These are phyloP conservation scores for Drosophila anomalata DNA, from an alignment of 2,888 invertebrate genomes.

Conservation along the genomic window DNA sequence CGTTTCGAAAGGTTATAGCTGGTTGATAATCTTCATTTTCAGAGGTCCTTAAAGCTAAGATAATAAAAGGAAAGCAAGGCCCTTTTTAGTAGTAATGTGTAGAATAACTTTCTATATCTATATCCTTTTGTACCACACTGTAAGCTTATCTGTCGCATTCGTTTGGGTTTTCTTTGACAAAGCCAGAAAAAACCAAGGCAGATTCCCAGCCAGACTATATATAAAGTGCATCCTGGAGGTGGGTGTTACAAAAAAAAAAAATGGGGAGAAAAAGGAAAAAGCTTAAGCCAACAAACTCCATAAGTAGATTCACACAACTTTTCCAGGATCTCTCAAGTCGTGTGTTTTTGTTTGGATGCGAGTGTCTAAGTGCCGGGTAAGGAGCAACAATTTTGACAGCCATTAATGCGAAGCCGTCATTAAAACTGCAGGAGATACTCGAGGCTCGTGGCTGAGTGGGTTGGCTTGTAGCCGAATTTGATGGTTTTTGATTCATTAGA, in stretches of 20 bases:
- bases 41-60: background rate
- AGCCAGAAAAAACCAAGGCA: constrained; percentile 30
- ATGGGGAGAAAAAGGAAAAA: constrained; percentile 2
- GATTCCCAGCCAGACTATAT: constrained; percentile 16
- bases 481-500: constrained; percentile 76
- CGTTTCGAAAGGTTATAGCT: background rate
- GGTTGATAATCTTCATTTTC: background rate
- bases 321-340: constrained; percentile 35
- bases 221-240: background rate
- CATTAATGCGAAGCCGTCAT: constrained; percentile 72
- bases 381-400: constrained; percentile 67
- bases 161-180: constrained; percentile 29
- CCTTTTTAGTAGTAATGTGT: background rate
- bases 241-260: background rate
- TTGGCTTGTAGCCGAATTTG: constrained; percentile 54
- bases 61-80: background rate
- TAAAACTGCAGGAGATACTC: constrained; percentile 67
- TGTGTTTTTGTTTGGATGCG: constrained; percentile 8
- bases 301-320: constrained; percentile 37
- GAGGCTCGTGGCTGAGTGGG: constrained; percentile 16
- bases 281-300: constrained; percentile 39
- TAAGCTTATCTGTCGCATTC: constrained; percentile 34
- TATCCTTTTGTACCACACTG: constrained; percentile 3
- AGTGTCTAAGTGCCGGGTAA: constrained; percentile 59
- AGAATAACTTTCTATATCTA: background rate